Conservation (phyloP, 2,113 vertebrate genomes). For the Sardina pilchardus region DNA sequence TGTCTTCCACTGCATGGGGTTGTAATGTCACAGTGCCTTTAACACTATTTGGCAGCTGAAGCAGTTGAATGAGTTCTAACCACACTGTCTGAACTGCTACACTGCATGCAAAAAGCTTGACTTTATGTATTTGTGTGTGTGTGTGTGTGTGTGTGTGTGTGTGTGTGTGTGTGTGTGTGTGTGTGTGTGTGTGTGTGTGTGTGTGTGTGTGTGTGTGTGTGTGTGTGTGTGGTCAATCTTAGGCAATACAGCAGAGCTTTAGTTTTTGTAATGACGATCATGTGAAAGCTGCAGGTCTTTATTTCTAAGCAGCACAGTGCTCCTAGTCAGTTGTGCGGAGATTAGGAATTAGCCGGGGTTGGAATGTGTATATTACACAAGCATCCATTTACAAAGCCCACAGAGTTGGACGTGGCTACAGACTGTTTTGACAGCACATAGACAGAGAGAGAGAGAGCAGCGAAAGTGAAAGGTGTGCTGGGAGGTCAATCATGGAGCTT, state of each 20-base stretch:
- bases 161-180: not conserved
- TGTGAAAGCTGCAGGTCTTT: constrained; percentile 6
- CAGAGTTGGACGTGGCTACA: not conserved
- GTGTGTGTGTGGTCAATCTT: not conserved
- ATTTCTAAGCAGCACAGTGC: constrained; percentile 1
- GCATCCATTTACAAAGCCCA: constrained; percentile 10
- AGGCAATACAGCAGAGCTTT: not conserved
- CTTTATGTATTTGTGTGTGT: not conserved
- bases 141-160: not conserved
- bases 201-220: not conserved
- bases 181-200: not conserved
- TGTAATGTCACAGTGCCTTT: not conserved
- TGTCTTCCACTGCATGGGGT: not conserved
- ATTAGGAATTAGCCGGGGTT: not conserved
- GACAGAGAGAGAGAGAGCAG: not conserved
- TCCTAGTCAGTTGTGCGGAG: not conserved
- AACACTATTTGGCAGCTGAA: not conserved
- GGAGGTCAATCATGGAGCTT: not conserved
- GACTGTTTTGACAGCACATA: not conserved
- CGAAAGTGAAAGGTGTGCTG: constrained; percentile 3
- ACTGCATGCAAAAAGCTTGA: not conserved
- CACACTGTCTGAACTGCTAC: not conserved
- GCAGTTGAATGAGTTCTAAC: not conserved
- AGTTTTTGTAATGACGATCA: not conserved
- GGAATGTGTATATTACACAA: constrained; percentile 14